Conservation (phyloP, 2,888 invertebrate species). For the Ctena decussata region DNA sequence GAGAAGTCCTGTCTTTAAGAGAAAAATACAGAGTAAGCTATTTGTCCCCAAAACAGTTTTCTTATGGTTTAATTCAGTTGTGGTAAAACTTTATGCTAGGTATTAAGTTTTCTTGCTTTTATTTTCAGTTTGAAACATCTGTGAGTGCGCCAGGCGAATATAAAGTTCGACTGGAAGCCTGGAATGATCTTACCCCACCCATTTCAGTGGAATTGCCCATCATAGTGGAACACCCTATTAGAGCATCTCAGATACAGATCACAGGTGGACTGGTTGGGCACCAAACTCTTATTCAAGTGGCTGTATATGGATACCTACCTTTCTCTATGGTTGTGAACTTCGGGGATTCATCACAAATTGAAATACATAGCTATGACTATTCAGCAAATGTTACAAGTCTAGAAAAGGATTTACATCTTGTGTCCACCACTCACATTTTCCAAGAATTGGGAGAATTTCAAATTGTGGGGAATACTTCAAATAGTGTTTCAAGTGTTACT, state of each 20-base stretch:
- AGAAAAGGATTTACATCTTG: slow-evolving; percentile 1
- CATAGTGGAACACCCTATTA: slow-evolving; percentile 70
- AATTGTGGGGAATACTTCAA: slow-evolving; percentile 76
- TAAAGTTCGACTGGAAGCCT: slow-evolving; percentile 64
- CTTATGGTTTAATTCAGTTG: too few relatives aligned
- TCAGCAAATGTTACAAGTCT: background rate
- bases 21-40: too few relatives aligned
- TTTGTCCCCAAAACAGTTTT: too few relatives aligned
- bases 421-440: slow-evolving; percentile 65
- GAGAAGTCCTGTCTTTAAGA: too few relatives aligned
- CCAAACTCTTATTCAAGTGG: slow-evolving; percentile 63
- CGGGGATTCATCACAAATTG: slow-evolving; percentile 71
- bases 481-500: slow-evolving; percentile 66
- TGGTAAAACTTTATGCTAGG: too few relatives aligned
- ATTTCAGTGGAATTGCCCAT: slow-evolving; percentile 64
- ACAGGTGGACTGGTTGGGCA: slow-evolving; percentile 63
- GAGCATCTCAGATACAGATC: slow-evolving; percentile 56
- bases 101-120: too few relatives aligned
- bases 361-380: slow-evolving; percentile 12
- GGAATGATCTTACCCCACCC: slow-evolving; percentile 74
- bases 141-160: slow-evolving; percentile 67
- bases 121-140: slow-evolving; percentile 69
- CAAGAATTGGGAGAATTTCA: slow-evolving; percentile 69
- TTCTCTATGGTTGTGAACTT: slow-evolving; percentile 69
- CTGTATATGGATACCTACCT: slow-evolving; percentile 65